A percentile compares a stretch with the other conserved stretches of the same genome.
These are phyloP conservation scores for Scylla paramamosain DNA, from an alignment of 1,140 invertebrate species.

Conservation along the genomic window DNA sequence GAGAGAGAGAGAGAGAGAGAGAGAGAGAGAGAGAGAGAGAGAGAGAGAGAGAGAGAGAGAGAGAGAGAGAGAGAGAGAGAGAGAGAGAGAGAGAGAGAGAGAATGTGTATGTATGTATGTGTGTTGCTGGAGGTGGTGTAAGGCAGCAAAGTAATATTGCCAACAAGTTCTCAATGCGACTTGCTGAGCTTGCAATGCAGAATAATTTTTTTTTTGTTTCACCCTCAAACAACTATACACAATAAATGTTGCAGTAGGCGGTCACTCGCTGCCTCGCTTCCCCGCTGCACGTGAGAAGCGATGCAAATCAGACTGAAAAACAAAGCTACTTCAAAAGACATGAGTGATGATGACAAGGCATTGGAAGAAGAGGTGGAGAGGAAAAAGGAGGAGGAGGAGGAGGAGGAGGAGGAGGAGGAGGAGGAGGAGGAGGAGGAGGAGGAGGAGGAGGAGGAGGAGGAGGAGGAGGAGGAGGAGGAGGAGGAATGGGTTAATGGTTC, in stretches of 20 bases:
- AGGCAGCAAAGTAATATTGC: background rate
- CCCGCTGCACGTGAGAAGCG: too few species aligned
- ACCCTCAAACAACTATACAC: too few species aligned
- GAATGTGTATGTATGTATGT: constrained; percentile 12
- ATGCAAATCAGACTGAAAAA: too few species aligned
- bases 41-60: constrained; percentile 48
- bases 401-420: background rate
- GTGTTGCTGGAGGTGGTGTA: background rate
- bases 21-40: constrained; percentile 34
- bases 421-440: background rate
- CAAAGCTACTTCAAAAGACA: background rate
- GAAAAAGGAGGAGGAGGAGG: background rate
- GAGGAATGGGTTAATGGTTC: background rate
- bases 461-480: constrained; percentile 2
- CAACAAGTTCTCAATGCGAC: too few species aligned
- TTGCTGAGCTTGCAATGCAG: too few species aligned
- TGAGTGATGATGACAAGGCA: too few species aligned
- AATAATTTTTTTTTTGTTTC: too few species aligned
- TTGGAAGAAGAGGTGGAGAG: background rate
- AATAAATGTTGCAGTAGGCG: too few species aligned
- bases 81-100: constrained; percentile 41
- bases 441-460: constrained; percentile 10
- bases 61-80: constrained; percentile 48
- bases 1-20: constrained; percentile 22
- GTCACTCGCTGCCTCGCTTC: too few species aligned